phyloP scores from a whole-genome alignment of 2,888 invertebrate genomes.

The Athripsodes cinereus region DNA sequence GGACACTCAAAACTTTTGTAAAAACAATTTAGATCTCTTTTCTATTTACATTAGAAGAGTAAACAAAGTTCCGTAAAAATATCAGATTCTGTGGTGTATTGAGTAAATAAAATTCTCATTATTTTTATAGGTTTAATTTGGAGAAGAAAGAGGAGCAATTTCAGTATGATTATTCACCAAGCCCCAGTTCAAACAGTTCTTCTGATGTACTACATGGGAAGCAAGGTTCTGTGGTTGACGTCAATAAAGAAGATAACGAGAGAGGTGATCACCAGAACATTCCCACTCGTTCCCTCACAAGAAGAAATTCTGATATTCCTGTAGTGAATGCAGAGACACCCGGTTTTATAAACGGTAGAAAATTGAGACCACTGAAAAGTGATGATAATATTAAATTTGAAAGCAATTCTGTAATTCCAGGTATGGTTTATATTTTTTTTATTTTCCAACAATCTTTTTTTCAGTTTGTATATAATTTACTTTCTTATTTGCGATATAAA shows the following conservation, averaged over 20 bases:
- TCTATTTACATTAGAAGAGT: too few relatives aligned
- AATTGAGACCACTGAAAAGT: constrained; percentile 21
- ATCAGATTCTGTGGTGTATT: too few relatives aligned
- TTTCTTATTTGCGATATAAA: not conserved
- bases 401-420: not conserved
- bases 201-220: constrained; percentile 44
- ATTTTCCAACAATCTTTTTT: too few relatives aligned
- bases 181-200: constrained; percentile 47
- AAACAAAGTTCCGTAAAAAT: too few relatives aligned
- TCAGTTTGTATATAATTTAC: constrained; percentile 1
- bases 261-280: not conserved
- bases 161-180: constrained; percentile 35
- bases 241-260: constrained; percentile 23
- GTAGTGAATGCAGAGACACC: constrained; percentile 14
- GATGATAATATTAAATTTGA: constrained; percentile 20
- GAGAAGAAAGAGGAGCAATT: constrained; percentile 25
- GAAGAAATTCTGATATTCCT: constrained; percentile 25
- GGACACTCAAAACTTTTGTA: too few relatives aligned
- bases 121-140: constrained; percentile 32
- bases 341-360: constrained; percentile 16
- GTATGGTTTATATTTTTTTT: too few relatives aligned
- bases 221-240: constrained; percentile 39
- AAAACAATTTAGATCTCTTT: too few relatives aligned
- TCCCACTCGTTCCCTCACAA: constrained; percentile 1
- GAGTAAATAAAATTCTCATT: not conserved